Evolutionary conservation across 2,888 invertebrate species (phyloP), one percentile per base, ranked within the genome.

Genomic region (Caenorhabditis zanzibari): DNA sequence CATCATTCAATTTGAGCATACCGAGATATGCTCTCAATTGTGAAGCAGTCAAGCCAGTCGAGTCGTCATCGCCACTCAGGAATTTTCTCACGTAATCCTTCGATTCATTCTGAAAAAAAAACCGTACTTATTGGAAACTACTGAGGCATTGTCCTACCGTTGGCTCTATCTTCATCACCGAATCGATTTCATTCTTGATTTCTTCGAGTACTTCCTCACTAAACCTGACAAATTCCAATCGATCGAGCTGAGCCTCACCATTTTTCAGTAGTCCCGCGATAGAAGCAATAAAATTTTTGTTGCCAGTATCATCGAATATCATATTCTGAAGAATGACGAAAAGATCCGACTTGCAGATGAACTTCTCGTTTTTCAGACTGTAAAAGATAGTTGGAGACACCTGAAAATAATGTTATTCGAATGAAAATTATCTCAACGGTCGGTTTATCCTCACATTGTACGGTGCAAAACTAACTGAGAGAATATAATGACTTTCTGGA

Each of bases 251-350:
- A 32, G 7, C 7, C 7, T 4, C 32, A 32, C 38, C 5, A 38
- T 9, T 12, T 4, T 49, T 49, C 14, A 26, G 52, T 26, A 26
- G 24, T 24, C 10, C 9, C 2, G 9, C 10, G 12, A 12, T 10
- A 38, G 38, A 10, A 38, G 38, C n/a, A n/a, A 12, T 2, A 24
- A 54, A 22, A 3, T 19, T 5, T 38, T 38, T 12, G 38, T 12
- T 2, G 1, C 12, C 10, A 6, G 24, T 24, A 2, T 38, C 12
- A 2, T 22, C 14, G 22, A 9, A 26, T 4, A 12, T 14, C 54
- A 54, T 54, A 26, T 54, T 54, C 26, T 54, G 54, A 14, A 54
- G 26, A 54, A 54, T 54, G 2, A 26, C 24, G 14, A 54, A 54
- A 26, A 54, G 54, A 26, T 54, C 54, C 26, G 24, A 26, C 14